Evolutionary conservation across 2,888 invertebrate genomes (phyloP), one percentile per base, ranked within the genome.

Genomic region (Lamproptera curius): DNA sequence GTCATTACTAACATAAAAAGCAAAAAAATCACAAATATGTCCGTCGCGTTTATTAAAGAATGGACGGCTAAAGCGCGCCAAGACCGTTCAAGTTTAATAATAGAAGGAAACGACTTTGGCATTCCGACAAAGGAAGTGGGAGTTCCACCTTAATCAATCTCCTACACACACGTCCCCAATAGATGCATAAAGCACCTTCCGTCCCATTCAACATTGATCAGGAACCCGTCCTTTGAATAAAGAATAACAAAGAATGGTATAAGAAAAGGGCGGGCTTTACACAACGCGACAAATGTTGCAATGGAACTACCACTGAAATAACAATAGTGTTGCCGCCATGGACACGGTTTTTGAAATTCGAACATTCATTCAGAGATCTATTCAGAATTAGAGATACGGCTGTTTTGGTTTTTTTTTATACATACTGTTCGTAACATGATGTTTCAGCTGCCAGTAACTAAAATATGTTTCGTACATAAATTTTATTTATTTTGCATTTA

Each of bases 151-250:
- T 48, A 42, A 44, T 53, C 52, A 53, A 52, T 42, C 47, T 54
- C 51, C 46, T 42, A 51, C 48, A 49, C 43, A 44, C 33, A 16
- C 45, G 33, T 40, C 45, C 46, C 48, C 50, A 41, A 54, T 35
- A 43, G 45, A 52, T 50, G 46, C 49, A 50, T 48, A 58, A 57
- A 59, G 58, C 51, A 51, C 42, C 46, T 50, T 50, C 43, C 44
- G 41, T 52, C 51, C 58, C 57, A 57, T 61, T 56, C 57, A 62
- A 62, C 58, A 63, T 67, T 66, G 62, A 67, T 61, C 61, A 65
- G 60, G 52, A 61, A 56, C 53, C 57, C 56, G 53, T 58, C 59
- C 57, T 59, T 61, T 62, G 62, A 67, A 65, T 66, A 66, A 68
- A 62, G 59, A 58, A 67, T 58, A 55, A 56, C 45, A 45, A 10